Evolutionary conservation across 2,888 invertebrate species (phyloP), one percentile per base, ranked within the genome.

Genomic region (Clivina fossor): DNA sequence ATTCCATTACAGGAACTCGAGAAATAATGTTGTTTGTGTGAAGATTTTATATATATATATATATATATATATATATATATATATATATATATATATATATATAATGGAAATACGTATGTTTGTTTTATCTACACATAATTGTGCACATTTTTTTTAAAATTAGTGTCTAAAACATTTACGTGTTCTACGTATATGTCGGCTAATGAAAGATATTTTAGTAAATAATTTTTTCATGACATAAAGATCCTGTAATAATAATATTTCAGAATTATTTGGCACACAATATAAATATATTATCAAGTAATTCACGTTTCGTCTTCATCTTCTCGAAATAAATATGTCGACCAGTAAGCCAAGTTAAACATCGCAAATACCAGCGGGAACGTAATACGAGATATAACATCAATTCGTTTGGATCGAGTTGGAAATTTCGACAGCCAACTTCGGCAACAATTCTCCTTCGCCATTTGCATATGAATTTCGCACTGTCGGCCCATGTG

Each of bases 361-460:
- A 91, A 91, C 70, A 91, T 80, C 63, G 90, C 91, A 77, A 91
- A 91, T 65, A 91, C 90, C 71, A 91, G 81, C 60, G 91, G 91
- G 78, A 91, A 91, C 66, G 88, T 88, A 78, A 91, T 90, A 73
- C 91, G 81, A 57, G 92, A 90, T 73, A 93, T 89, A 79, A 92
- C 93, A 77, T 93, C 93, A 74, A 93, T 93, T 75, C 92, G 80
- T 83, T 92, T 92, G 77, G 90, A 90, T 72, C 75, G 74, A 66
- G 90, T 90, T 61, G 91, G 91, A 79, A 92, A 91, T 80, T 90
- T 90, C 77, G 88, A 85, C 76, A 90, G 83, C 89, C 91, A 91
- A 69, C 86, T 83, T 69, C 86, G 83, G 79, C 90, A 90, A 82
- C 89, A 88, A 78, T 86, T 86, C 78, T 84, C 85, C 72, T 85